These are phyloP conservation scores for Bombycilla garrulus DNA, from an alignment of 2,113 vertebrate genomes.

Conservation along the genomic window DNA sequence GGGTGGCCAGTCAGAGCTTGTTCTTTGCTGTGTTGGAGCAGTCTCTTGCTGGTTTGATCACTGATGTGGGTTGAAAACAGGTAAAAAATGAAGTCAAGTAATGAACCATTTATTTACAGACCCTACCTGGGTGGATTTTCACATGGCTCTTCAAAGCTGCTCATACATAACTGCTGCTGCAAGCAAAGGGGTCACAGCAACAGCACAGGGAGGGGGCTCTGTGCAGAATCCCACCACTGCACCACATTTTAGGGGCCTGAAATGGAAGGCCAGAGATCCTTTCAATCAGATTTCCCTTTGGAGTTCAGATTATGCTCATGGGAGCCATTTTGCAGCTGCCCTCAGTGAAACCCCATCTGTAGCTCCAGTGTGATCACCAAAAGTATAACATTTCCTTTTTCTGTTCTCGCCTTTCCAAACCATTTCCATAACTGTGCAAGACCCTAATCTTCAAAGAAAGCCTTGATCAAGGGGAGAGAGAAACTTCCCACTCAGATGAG, in stretches of 20 bases:
- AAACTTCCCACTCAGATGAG: slow-evolving; percentile 13
- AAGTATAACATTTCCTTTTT: slow-evolving; percentile 20
- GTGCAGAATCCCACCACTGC: not conserved
- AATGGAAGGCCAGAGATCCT: not conserved
- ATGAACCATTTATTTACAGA: not conserved
- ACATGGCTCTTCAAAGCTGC: not conserved
- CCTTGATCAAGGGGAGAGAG: slow-evolving; percentile 28
- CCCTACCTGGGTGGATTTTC: not conserved
- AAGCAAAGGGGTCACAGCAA: not conserved
- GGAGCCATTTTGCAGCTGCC: not conserved
- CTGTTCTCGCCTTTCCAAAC: not conserved
- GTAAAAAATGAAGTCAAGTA: not conserved
- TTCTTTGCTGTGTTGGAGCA: not conserved
- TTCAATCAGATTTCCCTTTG: not conserved
- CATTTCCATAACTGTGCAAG: slow-evolving; percentile 20
- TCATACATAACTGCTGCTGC: not conserved
- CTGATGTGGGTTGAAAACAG: not conserved
- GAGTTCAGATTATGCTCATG: not conserved
- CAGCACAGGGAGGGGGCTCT: accelerated
- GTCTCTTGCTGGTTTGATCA: not conserved
- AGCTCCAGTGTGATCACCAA: not conserved
- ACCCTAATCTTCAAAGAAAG: slow-evolving; percentile 49
- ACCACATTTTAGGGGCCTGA: not conserved
- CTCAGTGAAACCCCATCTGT: not conserved
- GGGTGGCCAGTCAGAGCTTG: not conserved